Evolutionary conservation across 2,797 vertebrate genomes (phyloP).

Genomic region (Gastrophryne carolinensis): DNA sequence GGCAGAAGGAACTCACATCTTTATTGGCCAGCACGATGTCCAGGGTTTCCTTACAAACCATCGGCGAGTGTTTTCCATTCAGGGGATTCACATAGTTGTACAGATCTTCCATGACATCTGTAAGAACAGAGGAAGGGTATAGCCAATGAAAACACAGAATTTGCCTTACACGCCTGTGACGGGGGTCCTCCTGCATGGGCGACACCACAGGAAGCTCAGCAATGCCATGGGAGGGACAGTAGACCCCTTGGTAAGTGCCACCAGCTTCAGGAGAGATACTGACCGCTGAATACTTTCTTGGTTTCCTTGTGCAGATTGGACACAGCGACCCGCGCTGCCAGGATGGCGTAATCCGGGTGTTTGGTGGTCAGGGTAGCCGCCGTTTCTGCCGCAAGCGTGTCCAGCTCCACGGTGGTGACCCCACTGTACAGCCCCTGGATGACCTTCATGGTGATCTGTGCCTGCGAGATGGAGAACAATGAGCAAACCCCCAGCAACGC

Average conservation of each 20-base stretch:
- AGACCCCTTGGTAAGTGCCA: no score
- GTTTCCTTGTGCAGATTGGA: conserved; percentile 98
- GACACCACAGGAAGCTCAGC: neutral
- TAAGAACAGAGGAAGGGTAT: neutral
- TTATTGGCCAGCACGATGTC: conserved; percentile 87
- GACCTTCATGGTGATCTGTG: conserved; percentile 98
- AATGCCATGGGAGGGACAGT: no score
- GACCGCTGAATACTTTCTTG: conserved; percentile 94
- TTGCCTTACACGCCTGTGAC: no score
- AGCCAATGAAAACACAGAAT: no score
- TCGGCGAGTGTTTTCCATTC: conserved; percentile 86
- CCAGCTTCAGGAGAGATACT: conserved; percentile 50
- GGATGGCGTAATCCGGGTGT: conserved; percentile 92
- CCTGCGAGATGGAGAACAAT: no score
- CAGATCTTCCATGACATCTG: conserved; percentile 96
- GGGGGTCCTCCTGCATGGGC: neutral
- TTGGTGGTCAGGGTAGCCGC: conserved; percentile 94
- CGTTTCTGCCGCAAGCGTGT: conserved; percentile 92
- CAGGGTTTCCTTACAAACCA: conserved; percentile 88
- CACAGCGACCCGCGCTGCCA: conserved; percentile 91
- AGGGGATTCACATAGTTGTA: conserved; percentile 89
- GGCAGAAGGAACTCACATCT: conserved; percentile 71
- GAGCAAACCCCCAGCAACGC: no score
- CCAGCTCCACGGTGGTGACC: conserved; percentile 92
- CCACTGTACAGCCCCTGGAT: conserved; percentile 96